Conservation (phyloP, 2,888 invertebrate genomes). For the Spatulosminthurus flaviceps region DNA sequence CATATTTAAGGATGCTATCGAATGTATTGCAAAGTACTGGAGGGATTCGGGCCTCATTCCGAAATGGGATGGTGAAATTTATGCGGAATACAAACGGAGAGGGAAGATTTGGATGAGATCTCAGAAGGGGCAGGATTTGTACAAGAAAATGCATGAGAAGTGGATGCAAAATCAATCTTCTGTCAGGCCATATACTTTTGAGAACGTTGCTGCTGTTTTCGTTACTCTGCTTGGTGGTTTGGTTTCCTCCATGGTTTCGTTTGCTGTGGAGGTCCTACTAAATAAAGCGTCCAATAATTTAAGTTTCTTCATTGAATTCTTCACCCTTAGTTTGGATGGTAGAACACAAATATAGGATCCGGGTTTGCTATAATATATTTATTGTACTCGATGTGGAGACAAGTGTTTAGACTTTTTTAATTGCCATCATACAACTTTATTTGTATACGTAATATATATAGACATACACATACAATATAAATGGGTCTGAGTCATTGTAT, state of each 20-base stretch:
- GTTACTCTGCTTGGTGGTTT: neutral
- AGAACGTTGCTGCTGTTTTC: neutral
- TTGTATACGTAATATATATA: no score
- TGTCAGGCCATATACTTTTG: neutral
- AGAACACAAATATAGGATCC: no score
- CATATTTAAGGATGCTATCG: neutral
- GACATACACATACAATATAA: no score
- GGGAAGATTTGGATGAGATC: slow-evolving; percentile 26
- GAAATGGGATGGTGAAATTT: neutral
- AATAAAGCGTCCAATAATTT: neutral
- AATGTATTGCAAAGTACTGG: neutral
- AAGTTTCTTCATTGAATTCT: no score
- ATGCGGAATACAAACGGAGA: neutral
- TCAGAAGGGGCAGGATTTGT: neutral
- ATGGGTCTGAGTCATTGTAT: no score
- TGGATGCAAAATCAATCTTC: neutral
- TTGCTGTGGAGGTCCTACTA: slow-evolving; percentile 28
- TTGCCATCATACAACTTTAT: no score
- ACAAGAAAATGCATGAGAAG: neutral
- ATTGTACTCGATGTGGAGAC: no score
- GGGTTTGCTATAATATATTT: no score
- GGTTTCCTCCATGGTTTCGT: neutral
- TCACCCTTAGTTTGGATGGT: no score
- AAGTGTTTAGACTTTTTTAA: no score
- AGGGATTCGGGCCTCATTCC: neutral